These are phyloP conservation scores for Elmis aenea DNA, from an alignment of 2,888 invertebrate species.

Conservation along the genomic window DNA sequence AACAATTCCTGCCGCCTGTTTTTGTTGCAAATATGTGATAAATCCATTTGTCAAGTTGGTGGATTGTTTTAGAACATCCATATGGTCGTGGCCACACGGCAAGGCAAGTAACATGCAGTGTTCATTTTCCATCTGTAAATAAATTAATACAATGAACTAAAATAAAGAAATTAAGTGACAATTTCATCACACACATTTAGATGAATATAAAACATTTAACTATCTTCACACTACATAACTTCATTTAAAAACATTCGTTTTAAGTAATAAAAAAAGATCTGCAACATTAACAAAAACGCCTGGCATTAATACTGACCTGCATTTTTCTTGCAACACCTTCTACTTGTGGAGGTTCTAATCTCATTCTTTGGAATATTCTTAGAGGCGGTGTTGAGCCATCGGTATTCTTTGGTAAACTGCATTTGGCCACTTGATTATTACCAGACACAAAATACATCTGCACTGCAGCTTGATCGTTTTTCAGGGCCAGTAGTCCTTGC, in stretches of 20 bases:
- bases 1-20: slow-evolving; percentile 97
- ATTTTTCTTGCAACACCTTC: slow-evolving; percentile 95
- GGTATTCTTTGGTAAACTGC: slow-evolving; percentile 78
- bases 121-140: slow-evolving; percentile 85
- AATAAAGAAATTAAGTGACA: not conserved
- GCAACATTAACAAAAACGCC: no score
- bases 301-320: slow-evolving; percentile 84
- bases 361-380: slow-evolving; percentile 95
- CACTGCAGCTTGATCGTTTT: slow-evolving; percentile 95
- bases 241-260: slow-evolving; percentile 1
- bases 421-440: slow-evolving; percentile 81
- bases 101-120: slow-evolving; percentile 94
- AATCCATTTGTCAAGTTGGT: slow-evolving; percentile 86
- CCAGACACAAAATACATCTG: slow-evolving; percentile 99
- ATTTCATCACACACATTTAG: not conserved
- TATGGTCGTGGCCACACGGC: slow-evolving; percentile 91
- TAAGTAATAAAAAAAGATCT: slow-evolving; percentile 1
- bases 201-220: not conserved
- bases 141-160: slow-evolving; percentile 6
- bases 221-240: not conserved
- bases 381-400: slow-evolving; percentile 82
- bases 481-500: slow-evolving; percentile 91
- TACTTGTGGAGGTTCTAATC: slow-evolving; percentile 90
- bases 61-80: slow-evolving; percentile 90
- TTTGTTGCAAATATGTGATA: slow-evolving; percentile 93